phyloP scores from a whole-genome alignment of 2,797 vertebrate species.

The Sebastes diploproa region DNA sequence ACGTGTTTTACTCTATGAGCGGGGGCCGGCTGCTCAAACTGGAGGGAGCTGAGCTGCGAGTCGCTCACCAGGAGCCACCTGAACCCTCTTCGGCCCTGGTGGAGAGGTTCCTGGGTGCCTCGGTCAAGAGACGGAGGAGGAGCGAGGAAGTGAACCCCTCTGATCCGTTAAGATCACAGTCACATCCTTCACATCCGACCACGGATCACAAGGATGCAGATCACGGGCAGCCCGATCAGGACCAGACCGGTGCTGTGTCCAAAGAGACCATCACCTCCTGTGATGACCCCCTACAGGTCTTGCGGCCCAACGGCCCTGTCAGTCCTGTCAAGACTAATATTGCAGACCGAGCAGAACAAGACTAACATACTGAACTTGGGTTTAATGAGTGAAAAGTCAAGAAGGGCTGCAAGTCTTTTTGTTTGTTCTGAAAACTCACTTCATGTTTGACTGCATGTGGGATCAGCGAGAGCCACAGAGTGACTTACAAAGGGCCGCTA shows the following conservation, averaged over 20 bases:
- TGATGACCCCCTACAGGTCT: constrained; percentile 84
- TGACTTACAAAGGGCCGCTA: neutral
- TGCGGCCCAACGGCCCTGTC: constrained; percentile 70
- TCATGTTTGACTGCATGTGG: neutral
- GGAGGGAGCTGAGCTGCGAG: constrained; percentile 64
- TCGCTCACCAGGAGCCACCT: neutral
- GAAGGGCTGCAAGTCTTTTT: neutral
- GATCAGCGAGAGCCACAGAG: neutral
- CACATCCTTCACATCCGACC: constrained; percentile 47
- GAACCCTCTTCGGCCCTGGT: constrained; percentile 54
- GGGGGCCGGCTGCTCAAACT: constrained; percentile 78
- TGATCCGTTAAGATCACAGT: constrained; percentile 76
- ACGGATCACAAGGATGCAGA: constrained; percentile 47
- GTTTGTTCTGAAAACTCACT: neutral
- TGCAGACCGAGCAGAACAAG: constrained; percentile 53
- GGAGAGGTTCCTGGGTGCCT: constrained; percentile 45
- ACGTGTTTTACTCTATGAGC: constrained; percentile 80
- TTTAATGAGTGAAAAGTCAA: neutral
- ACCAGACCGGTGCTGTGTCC: constrained; percentile 75
- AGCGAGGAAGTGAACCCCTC: constrained; percentile 80
- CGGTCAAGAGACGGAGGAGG: constrained; percentile 81
- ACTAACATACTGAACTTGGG: constrained; percentile 33
- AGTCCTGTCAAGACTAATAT: constrained; percentile 78
- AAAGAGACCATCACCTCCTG: constrained; percentile 82
- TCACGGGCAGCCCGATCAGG: constrained; percentile 55